Conservation (phyloP, 2,113 vertebrate genomes). For the Tylochromis polylepis region DNA sequence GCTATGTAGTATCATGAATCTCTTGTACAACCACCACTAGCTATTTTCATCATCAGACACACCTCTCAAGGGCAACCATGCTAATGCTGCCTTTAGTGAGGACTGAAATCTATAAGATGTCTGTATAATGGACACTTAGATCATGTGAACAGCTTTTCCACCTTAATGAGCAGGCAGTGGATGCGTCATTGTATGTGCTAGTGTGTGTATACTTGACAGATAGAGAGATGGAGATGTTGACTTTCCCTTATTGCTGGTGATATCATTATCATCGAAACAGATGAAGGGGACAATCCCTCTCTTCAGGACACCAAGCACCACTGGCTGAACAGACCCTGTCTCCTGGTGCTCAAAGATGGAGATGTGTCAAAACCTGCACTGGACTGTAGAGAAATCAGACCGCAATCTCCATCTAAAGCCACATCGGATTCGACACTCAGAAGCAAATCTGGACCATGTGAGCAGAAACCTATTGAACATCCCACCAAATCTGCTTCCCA, state of each 20-base stretch:
- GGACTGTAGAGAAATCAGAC: slow-evolving; percentile 31
- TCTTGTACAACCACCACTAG: background rate
- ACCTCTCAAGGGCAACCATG: slow-evolving; percentile 18
- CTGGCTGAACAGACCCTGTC: slow-evolving; percentile 66
- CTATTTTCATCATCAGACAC: background rate
- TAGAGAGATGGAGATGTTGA: background rate
- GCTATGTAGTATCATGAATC: background rate
- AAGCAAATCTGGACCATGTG: slow-evolving; percentile 39
- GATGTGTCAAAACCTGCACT: slow-evolving; percentile 46
- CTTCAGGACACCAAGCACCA: slow-evolving; percentile 77
- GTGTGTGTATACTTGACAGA: background rate
- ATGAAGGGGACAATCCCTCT: slow-evolving; percentile 83
- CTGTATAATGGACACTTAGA: slow-evolving; percentile 21
- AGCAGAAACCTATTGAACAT: slow-evolving; percentile 32
- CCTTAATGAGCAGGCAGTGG: background rate
- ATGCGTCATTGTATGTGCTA: background rate
- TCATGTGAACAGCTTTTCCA: background rate
- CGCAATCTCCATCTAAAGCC: slow-evolving; percentile 59
- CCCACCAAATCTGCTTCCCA: slow-evolving; percentile 60
- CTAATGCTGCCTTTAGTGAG: background rate
- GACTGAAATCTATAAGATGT: slow-evolving; percentile 3
- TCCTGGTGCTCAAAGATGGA: slow-evolving; percentile 64
- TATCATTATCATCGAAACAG: slow-evolving; percentile 66
- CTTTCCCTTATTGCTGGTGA: background rate
- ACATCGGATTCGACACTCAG: slow-evolving; percentile 43